Evolutionary conservation across 2,888 invertebrate species (phyloP).

Genomic region (Vanessa cardui): DNA sequence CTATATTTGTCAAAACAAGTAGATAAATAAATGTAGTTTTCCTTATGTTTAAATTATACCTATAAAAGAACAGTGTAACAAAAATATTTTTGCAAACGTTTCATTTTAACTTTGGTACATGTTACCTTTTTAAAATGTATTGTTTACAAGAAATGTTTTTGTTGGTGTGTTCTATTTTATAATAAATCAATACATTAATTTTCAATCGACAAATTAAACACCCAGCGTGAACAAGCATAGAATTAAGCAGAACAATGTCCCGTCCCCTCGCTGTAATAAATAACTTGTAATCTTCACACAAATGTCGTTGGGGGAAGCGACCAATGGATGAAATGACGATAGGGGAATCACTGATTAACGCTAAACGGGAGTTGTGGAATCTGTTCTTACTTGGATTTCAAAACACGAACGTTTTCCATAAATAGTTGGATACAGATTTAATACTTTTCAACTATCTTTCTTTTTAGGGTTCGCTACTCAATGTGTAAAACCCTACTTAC

Average conservation of each 20-base stretch:
- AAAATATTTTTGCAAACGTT: too few relatives aligned
- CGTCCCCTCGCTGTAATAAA: slow-evolving; percentile 44
- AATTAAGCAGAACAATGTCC: slow-evolving; percentile 41
- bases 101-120: too few relatives aligned
- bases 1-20: not conserved
- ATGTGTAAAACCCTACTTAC: too few relatives aligned
- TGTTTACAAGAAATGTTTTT: too few relatives aligned
- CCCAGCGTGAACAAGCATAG: slow-evolving; percentile 1
- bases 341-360: slow-evolving; percentile 2
- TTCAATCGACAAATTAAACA: not conserved
- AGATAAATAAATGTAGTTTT: too few relatives aligned
- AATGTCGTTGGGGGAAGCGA: slow-evolving; percentile 41
- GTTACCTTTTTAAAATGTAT: too few relatives aligned
- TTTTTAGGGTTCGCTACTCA: too few relatives aligned
- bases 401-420: too few relatives aligned
- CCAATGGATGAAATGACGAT: slow-evolving; percentile 26
- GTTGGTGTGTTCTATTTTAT: not conserved
- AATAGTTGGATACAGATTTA: too few relatives aligned
- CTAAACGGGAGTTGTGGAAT: slow-evolving; percentile 1
- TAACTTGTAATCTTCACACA: slow-evolving; percentile 46
- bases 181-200: not conserved
- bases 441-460: too few relatives aligned
- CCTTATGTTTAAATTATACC: too few relatives aligned
- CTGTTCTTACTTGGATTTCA: slow-evolving; percentile 2
- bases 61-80: too few relatives aligned